Conservation (phyloP, 1,140 invertebrate genomes). For the Trachelipus rathkii region DNA sequence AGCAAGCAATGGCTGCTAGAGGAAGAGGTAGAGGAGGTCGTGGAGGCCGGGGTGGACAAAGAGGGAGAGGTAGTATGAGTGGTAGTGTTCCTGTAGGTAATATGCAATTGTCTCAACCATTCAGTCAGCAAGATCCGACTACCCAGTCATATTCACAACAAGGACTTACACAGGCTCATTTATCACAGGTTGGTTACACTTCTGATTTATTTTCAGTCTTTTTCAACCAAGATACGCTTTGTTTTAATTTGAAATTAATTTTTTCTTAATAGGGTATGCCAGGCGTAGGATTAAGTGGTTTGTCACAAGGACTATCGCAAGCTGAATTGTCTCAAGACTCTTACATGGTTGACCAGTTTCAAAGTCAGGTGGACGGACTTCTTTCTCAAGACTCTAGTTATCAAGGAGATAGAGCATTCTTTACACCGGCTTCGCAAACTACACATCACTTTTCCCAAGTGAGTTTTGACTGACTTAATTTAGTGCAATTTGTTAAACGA, state of each 20-base stretch:
- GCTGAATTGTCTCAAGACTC: constrained; percentile 82
- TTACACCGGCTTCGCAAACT: constrained; percentile 42
- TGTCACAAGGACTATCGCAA: constrained; percentile 60
- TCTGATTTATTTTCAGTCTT: neutral
- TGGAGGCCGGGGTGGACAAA: constrained; percentile 20
- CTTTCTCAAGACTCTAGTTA: constrained; percentile 92
- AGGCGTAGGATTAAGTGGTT: constrained; percentile 36
- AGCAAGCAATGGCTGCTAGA: constrained; percentile 57
- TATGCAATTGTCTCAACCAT: constrained; percentile 49
- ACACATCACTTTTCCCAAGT: constrained; percentile 1
- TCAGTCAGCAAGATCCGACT: constrained; percentile 54
- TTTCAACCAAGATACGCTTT: too few species aligned
- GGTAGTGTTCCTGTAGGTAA: neutral
- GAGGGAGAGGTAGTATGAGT: constrained; percentile 23
- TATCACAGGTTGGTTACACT: constrained; percentile 53
- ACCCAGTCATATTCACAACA: constrained; percentile 54
- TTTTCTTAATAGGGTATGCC: constrained; percentile 33
- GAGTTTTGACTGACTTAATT: neutral
- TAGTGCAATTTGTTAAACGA: too few species aligned
- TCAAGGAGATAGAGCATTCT: constrained; percentile 61
- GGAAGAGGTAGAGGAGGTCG: constrained; percentile 18
- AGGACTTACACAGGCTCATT: constrained; percentile 54
- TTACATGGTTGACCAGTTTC: constrained; percentile 76
- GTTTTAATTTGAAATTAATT: too few species aligned
- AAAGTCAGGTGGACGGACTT: constrained; percentile 89